Percentiles rank a stretch among this genome's conserved stretches.
phyloP scores from a whole-genome alignment of 2,797 vertebrate species.

The Typhlichthys subterraneus region DNA sequence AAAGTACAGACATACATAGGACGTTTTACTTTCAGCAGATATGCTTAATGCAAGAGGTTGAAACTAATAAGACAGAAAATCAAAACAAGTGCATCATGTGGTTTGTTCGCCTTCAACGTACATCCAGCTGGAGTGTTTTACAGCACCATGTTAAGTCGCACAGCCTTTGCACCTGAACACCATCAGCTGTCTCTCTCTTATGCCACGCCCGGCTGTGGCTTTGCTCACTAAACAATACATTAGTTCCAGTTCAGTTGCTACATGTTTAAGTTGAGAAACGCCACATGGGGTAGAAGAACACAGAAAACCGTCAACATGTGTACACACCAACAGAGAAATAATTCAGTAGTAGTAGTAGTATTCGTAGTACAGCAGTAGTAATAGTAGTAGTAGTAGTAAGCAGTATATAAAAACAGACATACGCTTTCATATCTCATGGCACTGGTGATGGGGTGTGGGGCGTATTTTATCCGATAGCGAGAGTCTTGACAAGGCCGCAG shows the following conservation, averaged over 20 bases:
- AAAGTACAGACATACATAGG: conserved; percentile 23
- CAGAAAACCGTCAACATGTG: conserved; percentile 46
- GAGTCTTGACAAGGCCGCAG: conserved; percentile 92
- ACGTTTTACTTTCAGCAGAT: conserved; percentile 32
- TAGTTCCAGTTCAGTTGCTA: conserved; percentile 52
- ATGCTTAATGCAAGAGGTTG: conserved; percentile 43
- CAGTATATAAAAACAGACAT: conserved; percentile 54
- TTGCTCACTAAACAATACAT: conserved; percentile 40
- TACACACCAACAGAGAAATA: conserved; percentile 31
- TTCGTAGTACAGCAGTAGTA: conserved; percentile 56
- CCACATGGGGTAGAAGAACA: conserved; percentile 48
- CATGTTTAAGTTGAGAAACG: conserved; percentile 62
- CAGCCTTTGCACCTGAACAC: conserved; percentile 29
- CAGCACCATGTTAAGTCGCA: conserved; percentile 45
- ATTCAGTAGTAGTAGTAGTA: conserved; percentile 31
- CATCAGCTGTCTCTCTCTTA: conserved; percentile 29
- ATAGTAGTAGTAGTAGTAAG: conserved; percentile 38
- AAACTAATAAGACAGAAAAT: conserved; percentile 58
- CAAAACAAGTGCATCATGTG: conserved; percentile 67
- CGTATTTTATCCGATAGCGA: conserved; percentile 77
- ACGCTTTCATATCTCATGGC: conserved; percentile 45
- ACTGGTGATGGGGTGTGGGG: conserved; percentile 38
- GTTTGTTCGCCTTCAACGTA: conserved; percentile 62
- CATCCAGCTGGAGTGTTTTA: conserved; percentile 50
- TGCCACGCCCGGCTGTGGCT: conserved; percentile 25